Base-by-base conservation (phyloP, 2,113 vertebrate species). In the Deroptyus accipitrinus region DNA sequence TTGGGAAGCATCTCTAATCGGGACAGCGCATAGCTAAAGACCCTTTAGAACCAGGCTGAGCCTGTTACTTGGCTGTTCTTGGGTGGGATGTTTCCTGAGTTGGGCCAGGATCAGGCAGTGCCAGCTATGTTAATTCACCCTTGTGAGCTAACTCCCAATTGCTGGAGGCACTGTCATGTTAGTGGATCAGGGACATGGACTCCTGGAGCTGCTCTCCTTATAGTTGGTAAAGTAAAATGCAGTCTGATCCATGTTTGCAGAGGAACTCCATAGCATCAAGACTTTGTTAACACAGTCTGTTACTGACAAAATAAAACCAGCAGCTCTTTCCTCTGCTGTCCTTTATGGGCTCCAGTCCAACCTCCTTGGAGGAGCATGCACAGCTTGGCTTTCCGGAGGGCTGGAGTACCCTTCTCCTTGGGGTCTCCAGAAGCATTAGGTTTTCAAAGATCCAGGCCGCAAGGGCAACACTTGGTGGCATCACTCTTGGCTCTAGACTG, bases 51-150 rank as follows among this genome's bases (percentile, higher is more conserved):
- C 44, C n/a, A 80, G 39, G 11, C n/a, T 78, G 66, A 85, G 33
- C 78, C 24, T 72, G 25, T 75, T 41, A 19, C 17, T 39, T 57
- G 7, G 31, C 41, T 74, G 23, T 64, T 82, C 64, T 54, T 23
- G 33, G 35, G 23, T 44, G 41, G 14, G 35, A 30, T 55, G 33
- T 59, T 78, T 63, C 41, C 66, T 9, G 1, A 33, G 17, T 1
- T n/a, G n/a, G 41, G 39, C 14, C 14, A 0, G 0, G 27, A 12
- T 64, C 66, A 27, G 46, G 31, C 35, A 49, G 2, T 41, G n/a
- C 19, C 75, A 82, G 9, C 35, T 83, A 10, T 42, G 15, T 78
- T 74, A 44, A 33, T 86, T 78, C 55, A 13, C 17, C 55, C 13
- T 12, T 18, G 37, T 62, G 44, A 69, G 23, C 2, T 7, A 41